Evolutionary conservation across 2,888 invertebrate genomes (phyloP).

Genomic region (Cataglyphis albicans): DNA sequence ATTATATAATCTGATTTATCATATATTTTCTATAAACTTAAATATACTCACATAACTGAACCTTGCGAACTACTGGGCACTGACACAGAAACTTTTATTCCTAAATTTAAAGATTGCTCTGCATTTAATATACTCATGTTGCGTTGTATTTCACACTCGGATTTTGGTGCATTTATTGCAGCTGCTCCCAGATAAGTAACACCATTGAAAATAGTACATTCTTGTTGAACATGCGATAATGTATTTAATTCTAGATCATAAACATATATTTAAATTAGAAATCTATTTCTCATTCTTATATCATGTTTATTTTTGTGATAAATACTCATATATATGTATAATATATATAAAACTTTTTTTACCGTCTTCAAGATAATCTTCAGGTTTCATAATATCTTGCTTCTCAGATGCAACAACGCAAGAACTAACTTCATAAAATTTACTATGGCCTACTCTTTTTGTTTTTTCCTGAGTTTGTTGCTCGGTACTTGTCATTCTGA

Average conservation of each 20-base stretch:
- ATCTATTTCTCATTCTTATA: conserved; percentile 9
- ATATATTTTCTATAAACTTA: background rate
- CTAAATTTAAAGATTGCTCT: conserved; percentile 90
- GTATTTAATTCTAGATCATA: conserved; percentile 77
- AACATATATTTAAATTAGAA: conserved; percentile 40
- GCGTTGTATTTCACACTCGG: conserved; percentile 95
- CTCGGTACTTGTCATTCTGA: conserved; percentile 76
- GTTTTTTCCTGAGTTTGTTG: conserved; percentile 78
- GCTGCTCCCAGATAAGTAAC: conserved; percentile 97
- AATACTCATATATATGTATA: background rate
- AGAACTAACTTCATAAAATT: conserved; percentile 86
- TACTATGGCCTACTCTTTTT: conserved; percentile 87
- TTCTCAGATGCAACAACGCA: conserved; percentile 88
- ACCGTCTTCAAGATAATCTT: conserved; percentile 92
- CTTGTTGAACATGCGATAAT: conserved; percentile 94
- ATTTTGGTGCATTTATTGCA: conserved; percentile 96
- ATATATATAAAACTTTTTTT: conserved; percentile 58
- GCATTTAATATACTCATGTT: conserved; percentile 97
- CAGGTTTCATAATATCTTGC: conserved; percentile 93
- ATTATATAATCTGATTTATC: background rate
- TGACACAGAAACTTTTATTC: conserved; percentile 96
- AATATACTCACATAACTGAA: conserved; percentile 93
- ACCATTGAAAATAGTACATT: conserved; percentile 96
- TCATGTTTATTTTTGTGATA: background rate
- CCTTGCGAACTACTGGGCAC: conserved; percentile 97